Evolutionary conservation across 2,113 vertebrate genomes (phyloP).

Genomic region (Meleagris gallopavo): DNA sequence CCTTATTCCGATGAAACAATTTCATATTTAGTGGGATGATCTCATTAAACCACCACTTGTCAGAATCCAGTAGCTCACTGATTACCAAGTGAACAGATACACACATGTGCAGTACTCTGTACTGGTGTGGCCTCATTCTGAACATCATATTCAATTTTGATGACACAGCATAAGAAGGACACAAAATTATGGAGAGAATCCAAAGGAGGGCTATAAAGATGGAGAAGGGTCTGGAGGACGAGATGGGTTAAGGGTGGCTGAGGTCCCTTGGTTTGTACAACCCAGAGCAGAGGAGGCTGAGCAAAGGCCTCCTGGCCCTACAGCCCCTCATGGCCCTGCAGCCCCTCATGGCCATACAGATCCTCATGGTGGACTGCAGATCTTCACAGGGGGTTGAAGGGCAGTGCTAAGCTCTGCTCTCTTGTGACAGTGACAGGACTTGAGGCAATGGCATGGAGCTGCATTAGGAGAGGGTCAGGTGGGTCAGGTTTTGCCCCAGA

Average conservation of each 20-base stretch:
- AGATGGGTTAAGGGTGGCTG: background rate
- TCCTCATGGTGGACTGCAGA: no score
- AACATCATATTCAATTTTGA: background rate
- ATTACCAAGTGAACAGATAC: background rate
- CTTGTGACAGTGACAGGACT: background rate
- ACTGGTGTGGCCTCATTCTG: background rate
- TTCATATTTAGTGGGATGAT: background rate
- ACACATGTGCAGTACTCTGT: background rate
- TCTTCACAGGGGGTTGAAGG: background rate
- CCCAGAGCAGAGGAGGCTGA: background rate
- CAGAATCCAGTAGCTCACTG: background rate
- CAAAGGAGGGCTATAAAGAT: background rate
- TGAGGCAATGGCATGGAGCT: background rate
- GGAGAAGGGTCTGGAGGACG: background rate
- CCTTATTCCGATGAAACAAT: background rate
- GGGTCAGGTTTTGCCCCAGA: background rate
- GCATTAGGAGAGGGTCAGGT: background rate
- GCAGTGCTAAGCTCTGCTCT: background rate
- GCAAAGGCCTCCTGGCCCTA: background rate
- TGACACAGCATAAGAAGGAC: background rate
- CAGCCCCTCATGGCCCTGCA: no score
- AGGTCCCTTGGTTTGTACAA: background rate
- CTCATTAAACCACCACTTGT: fast-evolving
- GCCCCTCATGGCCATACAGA: no score
- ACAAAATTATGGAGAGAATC: background rate